These are phyloP conservation scores for Nephrotoma guestfalica DNA, from an alignment of 2,888 invertebrate genomes.

Conservation along the genomic window DNA sequence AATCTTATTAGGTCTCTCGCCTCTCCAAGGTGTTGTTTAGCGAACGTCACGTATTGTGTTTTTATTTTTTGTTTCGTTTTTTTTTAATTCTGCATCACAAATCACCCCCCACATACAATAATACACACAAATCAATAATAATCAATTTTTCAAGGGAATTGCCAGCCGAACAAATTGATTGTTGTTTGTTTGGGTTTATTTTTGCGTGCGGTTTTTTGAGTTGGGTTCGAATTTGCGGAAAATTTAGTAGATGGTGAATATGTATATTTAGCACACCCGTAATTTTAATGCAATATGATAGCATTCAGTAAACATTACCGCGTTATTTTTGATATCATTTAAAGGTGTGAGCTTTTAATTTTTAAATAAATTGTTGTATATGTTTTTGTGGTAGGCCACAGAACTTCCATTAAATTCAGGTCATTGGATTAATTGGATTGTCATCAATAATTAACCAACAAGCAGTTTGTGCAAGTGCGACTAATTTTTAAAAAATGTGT, in stretches of 20 bases:
- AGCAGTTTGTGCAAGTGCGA: too few relatives aligned
- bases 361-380: not conserved
- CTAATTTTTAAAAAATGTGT: too few relatives aligned
- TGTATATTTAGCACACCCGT: too few relatives aligned
- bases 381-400: not conserved
- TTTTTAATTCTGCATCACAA: not conserved
- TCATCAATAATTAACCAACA: too few relatives aligned
- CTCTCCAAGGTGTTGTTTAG: not conserved
- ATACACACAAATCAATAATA: not conserved
- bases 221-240: not conserved
- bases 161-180: not conserved
- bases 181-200: not conserved
- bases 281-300: too few relatives aligned
- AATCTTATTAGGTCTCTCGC: not conserved
- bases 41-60: not conserved
- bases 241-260: too few relatives aligned
- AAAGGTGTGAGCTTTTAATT: not conserved
- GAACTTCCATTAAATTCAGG: not conserved
- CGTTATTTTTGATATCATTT: not conserved
- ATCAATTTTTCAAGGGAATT: not conserved
- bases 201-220: not conserved
- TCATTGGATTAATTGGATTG: too few relatives aligned
- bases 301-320: not conserved
- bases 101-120: not conserved
- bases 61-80: not conserved